phyloP scores from a whole-genome alignment of 2,888 invertebrate species.

The Brachypalpus laphriformis region DNA sequence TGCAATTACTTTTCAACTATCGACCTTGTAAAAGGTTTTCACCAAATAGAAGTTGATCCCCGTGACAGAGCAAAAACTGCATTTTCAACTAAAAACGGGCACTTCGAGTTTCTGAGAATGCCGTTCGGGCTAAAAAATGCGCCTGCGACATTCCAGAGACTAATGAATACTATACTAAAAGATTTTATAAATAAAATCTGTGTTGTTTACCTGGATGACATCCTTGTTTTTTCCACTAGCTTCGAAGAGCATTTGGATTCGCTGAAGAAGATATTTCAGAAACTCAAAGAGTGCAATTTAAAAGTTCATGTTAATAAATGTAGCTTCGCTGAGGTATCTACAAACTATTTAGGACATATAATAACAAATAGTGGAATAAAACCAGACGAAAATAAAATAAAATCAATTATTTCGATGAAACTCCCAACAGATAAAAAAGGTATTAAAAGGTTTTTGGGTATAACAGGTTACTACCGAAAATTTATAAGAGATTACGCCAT shows the following conservation, averaged over 20 bases:
- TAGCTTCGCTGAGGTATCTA: conserved; percentile 6
- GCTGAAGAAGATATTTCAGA: too few species aligned
- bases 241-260: too few species aligned
- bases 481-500: conserved; percentile 15
- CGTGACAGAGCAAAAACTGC: too few species aligned
- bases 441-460: conserved; percentile 18
- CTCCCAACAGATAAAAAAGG: conserved; percentile 3
- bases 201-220: too few species aligned
- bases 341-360: conserved; percentile 6
- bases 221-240: too few species aligned
- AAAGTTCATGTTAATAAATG: conserved; percentile 31
- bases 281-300: too few species aligned
- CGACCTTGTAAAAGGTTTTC: too few species aligned
- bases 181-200: conserved; percentile 25
- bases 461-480: conserved; percentile 17
- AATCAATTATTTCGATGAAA: background rate
- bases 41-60: too few species aligned
- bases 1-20: too few species aligned
- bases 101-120: too few species aligned
- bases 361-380: conserved; percentile 6
- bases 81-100: too few species aligned
- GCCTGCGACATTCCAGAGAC: conserved; percentile 14
- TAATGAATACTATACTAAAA: background rate
- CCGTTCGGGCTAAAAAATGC: too few species aligned
- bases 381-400: background rate